These are phyloP conservation scores for Disparrhopalites patrizii DNA, from an alignment of 2,888 invertebrate species.

Conservation along the genomic window DNA sequence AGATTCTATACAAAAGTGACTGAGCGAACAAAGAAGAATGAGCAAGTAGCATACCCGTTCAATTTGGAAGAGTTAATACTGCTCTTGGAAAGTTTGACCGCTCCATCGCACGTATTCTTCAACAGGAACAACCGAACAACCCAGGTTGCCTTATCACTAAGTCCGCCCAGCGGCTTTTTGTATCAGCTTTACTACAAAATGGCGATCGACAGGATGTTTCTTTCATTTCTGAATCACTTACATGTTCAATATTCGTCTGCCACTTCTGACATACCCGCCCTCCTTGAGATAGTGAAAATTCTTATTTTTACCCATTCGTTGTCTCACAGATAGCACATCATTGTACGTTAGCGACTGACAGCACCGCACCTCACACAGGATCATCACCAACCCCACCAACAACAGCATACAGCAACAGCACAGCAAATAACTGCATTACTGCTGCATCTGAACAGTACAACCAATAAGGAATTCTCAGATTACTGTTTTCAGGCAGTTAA, in stretches of 20 bases:
- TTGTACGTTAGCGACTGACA: conserved; percentile 16
- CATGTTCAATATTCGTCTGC: background rate
- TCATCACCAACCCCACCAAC: conserved; percentile 20
- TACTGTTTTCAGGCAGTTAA: conserved; percentile 10
- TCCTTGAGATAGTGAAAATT: conserved; percentile 9
- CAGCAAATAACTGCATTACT: conserved; percentile 20
- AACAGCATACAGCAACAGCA: conserved; percentile 20
- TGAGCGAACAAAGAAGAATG: conserved; percentile 5
- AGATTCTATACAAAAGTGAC: background rate
- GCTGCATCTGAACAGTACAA: conserved; percentile 19
- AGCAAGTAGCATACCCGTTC: conserved; percentile 14
- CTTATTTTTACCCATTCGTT: conserved; percentile 14
- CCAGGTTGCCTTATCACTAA: background rate
- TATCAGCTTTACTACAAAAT: conserved; percentile 6
- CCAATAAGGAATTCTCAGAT: conserved; percentile 15
- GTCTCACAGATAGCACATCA: conserved; percentile 17
- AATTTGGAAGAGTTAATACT: conserved; percentile 11
- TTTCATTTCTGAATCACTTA: conserved; percentile 14
- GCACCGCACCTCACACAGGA: conserved; percentile 16
- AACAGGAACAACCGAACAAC: conserved; percentile 9
- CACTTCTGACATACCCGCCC: conserved; percentile 6
- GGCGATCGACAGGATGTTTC: conserved; percentile 1
- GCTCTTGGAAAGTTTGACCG: conserved; percentile 4
- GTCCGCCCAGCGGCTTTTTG: background rate
- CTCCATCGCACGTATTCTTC: conserved; percentile 9